Evolutionary conservation across 2,797 vertebrate genomes (phyloP).

Genomic region (Spinus olivaceus): DNA sequence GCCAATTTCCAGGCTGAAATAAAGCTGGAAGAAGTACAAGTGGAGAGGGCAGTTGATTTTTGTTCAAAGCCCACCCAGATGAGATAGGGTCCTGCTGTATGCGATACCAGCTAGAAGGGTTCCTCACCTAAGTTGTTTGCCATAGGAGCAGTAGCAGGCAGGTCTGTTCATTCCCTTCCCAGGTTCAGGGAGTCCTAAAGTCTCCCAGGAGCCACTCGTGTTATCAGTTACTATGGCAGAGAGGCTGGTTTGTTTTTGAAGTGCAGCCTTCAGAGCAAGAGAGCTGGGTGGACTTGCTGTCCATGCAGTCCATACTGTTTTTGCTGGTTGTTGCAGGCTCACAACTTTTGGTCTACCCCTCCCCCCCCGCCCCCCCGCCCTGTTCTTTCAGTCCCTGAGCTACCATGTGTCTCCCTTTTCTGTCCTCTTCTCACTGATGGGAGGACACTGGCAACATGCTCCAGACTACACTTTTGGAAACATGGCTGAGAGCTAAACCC

Average conservation of each 20-base stretch:
- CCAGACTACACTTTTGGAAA: neutral
- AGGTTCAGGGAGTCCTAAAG: neutral
- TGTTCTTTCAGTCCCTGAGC: neutral
- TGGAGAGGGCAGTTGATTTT: neutral
- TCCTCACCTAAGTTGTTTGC: neutral
- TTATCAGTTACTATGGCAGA: neutral
- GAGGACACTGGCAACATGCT: neutral
- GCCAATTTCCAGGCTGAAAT: neutral
- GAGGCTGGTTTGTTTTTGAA: neutral
- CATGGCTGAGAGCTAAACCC: neutral
- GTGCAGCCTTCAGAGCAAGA: neutral
- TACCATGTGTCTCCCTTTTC: neutral
- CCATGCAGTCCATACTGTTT: neutral
- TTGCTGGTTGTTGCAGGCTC: neutral
- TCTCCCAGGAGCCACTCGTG: neutral
- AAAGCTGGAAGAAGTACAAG: neutral
- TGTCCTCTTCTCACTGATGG: neutral
- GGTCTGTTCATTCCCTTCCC: neutral
- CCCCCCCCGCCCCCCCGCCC: neutral
- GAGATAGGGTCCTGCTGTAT: neutral
- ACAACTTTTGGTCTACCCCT: rapidly evolving
- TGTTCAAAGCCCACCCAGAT: neutral
- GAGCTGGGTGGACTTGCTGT: neutral
- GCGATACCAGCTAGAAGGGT: neutral
- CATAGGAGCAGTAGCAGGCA: neutral